These are phyloP conservation scores for Ophiodon elongatus DNA, from an alignment of 2,113 vertebrate species.

Conservation along the genomic window DNA sequence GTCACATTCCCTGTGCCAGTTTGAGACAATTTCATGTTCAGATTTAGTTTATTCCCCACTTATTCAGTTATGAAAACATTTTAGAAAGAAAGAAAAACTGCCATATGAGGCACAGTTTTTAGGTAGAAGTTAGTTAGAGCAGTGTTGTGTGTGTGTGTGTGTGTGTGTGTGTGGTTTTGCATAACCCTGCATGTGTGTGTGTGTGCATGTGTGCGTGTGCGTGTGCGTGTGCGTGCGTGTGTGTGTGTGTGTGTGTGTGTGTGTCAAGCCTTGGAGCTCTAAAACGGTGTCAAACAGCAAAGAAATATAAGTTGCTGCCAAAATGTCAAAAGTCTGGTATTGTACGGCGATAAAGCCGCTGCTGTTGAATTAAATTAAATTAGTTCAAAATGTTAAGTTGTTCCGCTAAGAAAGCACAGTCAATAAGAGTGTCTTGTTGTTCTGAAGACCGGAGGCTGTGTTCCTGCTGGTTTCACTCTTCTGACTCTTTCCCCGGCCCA, in stretches of 20 bases:
- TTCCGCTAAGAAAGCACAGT: neutral
- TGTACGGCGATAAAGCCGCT: conserved; percentile 1
- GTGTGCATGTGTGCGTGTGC: neutral
- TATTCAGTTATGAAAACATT: neutral
- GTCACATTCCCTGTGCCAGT: no score
- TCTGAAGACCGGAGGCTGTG: conserved; percentile 11
- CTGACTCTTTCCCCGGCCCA: conserved; percentile 13
- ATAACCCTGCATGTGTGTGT: neutral
- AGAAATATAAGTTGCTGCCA: conserved; percentile 13
- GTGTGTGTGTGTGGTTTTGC: neutral
- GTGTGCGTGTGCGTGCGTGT: neutral
- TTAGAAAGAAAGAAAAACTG: neutral
- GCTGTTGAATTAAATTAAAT: conserved; percentile 27
- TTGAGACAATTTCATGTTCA: no score
- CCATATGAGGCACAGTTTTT: neutral
- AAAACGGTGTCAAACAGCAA: neutral
- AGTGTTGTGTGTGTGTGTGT: neutral
- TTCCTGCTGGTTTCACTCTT: conserved; percentile 18
- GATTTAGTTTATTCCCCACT: neutral
- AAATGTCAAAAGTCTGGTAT: neutral
- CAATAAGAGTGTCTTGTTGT: conserved; percentile 19
- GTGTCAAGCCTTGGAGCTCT: neutral
- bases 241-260: neutral
- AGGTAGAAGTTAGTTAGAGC: neutral
- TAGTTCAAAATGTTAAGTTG: conserved; percentile 27